Evolutionary conservation across 2,113 vertebrate species (phyloP), one percentile per base, ranked within the genome.

Genomic region (Chlorodrepanis virens): DNA sequence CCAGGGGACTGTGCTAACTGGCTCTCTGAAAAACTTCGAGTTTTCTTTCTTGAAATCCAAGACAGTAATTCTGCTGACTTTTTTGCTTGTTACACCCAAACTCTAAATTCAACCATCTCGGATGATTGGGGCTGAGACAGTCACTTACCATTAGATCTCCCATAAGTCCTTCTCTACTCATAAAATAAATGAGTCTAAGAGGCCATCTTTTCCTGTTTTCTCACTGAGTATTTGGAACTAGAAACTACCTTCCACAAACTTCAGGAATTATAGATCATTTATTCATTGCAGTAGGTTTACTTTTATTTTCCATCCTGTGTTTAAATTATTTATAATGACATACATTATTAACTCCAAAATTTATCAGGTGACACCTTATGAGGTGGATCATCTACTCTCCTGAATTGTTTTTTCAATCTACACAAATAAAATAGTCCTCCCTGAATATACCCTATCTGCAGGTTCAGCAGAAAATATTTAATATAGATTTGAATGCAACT

Each of bases 261-360:
- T 87, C 15, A 63, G 59, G 35, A 87, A 68, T 49, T 84, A 83
- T 6, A 49, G 33, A 53, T 83, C 45, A 67, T 25, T 72, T 87
- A 49, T 45, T 88, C 84, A 93, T 64, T 72, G 33, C 28, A 79
- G 65, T 50, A 80, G 14, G 42, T 79, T 91, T 92, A 68, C 83
- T 89, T 96, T 90, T 81, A 65, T 79, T 94, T 95, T 76, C 44
- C 18, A 60, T 44, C 5, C 17, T 50, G 4, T 61, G 45, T 72
- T 93, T 92, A 54, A 89, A 94, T 79, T 85, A 89, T 91, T 92
- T 91, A 92, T 69, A 65, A 56, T 59, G 19, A 12, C 42, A 54
- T 56, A 59, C 7, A 60, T 78, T 72, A 94, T 92, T 87, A 89
- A 92, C 72, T 81, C n/a, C 40, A 71, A 91, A 96, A 68, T 23